Percentiles rank a stretch among this genome's conserved stretches.
Evolutionary conservation across 1,140 invertebrate species (phyloP).

Genomic region (Lutraria rhynchaena): DNA sequence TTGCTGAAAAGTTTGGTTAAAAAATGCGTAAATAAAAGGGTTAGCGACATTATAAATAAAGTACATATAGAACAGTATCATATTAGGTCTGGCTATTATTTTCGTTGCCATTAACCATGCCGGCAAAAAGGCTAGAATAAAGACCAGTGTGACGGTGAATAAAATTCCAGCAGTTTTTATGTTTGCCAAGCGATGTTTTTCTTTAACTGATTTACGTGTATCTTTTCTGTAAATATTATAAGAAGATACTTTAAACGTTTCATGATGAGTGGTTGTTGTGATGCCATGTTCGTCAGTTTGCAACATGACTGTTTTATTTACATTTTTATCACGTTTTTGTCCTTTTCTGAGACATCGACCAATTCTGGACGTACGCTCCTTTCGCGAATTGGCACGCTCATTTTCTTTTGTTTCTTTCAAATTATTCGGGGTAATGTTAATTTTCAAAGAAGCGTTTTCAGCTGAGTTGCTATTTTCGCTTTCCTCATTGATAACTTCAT

Average conservation of each 20-base stretch:
- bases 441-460: neutral
- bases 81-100: constrained; percentile 68
- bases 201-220: constrained; percentile 59
- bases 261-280: constrained; percentile 24
- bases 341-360: neutral
- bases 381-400: neutral
- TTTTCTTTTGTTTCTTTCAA: neutral
- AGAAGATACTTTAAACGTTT: constrained; percentile 36
- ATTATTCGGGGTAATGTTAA: constrained; percentile 11
- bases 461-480: constrained; percentile 20
- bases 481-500: constrained; percentile 22
- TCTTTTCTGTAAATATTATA: constrained; percentile 44
- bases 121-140: constrained; percentile 79
- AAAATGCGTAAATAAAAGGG: constrained; percentile 80
- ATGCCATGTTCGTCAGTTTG: neutral
- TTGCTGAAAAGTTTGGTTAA: constrained; percentile 79
- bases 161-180: constrained; percentile 79
- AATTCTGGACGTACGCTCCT: neutral
- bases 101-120: constrained; percentile 78
- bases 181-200: constrained; percentile 71
- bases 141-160: constrained; percentile 79
- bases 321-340: neutral
- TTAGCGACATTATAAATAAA: constrained; percentile 80
- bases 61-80: constrained; percentile 79
- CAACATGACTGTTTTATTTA: neutral